Conservation (phyloP, 2,797 vertebrate genomes). For the Kryptopterus vitreolus region DNA sequence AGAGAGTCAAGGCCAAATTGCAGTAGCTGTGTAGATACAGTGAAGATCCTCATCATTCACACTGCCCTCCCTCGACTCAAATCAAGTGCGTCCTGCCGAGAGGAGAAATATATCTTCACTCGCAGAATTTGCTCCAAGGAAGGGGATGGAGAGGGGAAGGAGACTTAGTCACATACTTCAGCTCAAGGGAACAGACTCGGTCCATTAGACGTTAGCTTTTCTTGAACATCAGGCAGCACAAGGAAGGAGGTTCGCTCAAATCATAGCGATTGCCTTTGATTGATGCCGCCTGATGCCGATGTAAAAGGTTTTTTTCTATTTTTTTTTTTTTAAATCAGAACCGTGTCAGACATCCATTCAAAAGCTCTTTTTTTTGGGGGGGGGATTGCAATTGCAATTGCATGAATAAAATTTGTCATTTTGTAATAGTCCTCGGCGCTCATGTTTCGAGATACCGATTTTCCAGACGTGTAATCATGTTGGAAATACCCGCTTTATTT, state of each 20-base stretch:
- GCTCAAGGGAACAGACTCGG: slow-evolving; percentile 62
- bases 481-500: neutral
- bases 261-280: slow-evolving; percentile 16
- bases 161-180: slow-evolving; percentile 39
- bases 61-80: slow-evolving; percentile 65
- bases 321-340: slow-evolving; percentile 35
- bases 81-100: slow-evolving; percentile 71
- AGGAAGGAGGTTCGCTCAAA: slow-evolving; percentile 15
- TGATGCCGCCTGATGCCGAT: neutral
- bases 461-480: slow-evolving; percentile 2
- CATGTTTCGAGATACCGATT: neutral
- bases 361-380: neutral
- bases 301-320: slow-evolving; percentile 17
- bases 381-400: neutral
- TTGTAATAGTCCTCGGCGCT: neutral
- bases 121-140: slow-evolving; percentile 49
- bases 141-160: slow-evolving; percentile 45
- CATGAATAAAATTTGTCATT: slow-evolving; percentile 17
- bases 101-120: slow-evolving; percentile 60
- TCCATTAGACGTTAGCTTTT: slow-evolving; percentile 18
- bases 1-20: slow-evolving; percentile 41
- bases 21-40: slow-evolving; percentile 47
- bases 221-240: slow-evolving; percentile 16
- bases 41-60: slow-evolving; percentile 69
- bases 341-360: slow-evolving; percentile 22